phyloP scores from a whole-genome alignment of 2,888 invertebrate species.

The Junonia oenone region DNA sequence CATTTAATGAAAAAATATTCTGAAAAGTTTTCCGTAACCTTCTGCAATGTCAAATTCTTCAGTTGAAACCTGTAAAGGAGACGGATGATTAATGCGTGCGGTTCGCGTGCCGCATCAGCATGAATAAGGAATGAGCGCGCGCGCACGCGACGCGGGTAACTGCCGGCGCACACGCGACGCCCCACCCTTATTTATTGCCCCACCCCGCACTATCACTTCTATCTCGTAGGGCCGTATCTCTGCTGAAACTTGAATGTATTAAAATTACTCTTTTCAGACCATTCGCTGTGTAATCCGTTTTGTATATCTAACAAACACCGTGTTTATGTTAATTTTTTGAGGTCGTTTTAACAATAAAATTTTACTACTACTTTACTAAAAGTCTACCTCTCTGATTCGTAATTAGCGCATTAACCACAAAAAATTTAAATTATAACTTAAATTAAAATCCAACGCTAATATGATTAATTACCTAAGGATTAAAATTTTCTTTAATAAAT shows the following conservation, averaged over 20 bases:
- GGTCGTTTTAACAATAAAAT: neutral
- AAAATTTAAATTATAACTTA: neutral
- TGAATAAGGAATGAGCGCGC: slow-evolving; percentile 77
- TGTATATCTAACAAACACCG: neutral
- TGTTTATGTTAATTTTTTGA: neutral
- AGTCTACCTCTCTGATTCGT: neutral
- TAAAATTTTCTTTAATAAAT: neutral
- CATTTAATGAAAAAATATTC: neutral
- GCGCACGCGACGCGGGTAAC: slow-evolving; percentile 73
- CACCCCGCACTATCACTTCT: slow-evolving; percentile 41
- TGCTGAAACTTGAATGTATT: slow-evolving; percentile 21
- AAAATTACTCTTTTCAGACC: slow-evolving; percentile 17
- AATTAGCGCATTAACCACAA: neutral
- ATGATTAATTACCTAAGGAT: neutral
- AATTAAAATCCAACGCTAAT: neutral
- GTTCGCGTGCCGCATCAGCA: slow-evolving; percentile 61
- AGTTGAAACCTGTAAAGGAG: slow-evolving; percentile 18
- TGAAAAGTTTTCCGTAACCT: slow-evolving; percentile 7
- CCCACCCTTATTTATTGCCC: slow-evolving; percentile 41
- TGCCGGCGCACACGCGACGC: slow-evolving; percentile 55
- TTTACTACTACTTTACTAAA: too few species aligned
- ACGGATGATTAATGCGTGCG: slow-evolving; percentile 34
- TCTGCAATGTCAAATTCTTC: slow-evolving; percentile 18
- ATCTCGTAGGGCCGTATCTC: slow-evolving; percentile 54
- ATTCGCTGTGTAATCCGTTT: slow-evolving; percentile 1